Conservation (phyloP, 2,888 invertebrate genomes). For the Aproaerema taeniolella region DNA sequence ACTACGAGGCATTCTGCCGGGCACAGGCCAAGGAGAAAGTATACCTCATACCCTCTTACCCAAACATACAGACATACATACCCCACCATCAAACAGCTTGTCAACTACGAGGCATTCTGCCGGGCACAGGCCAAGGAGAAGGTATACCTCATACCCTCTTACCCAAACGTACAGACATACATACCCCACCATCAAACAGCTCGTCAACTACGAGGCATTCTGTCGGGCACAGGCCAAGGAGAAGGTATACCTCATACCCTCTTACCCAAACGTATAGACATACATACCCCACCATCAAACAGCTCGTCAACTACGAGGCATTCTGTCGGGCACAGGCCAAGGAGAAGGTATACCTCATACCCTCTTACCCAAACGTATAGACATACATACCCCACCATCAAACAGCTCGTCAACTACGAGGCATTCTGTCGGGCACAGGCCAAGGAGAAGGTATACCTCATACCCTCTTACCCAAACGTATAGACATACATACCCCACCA, state of each 20-base stretch:
- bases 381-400: slow-evolving; percentile 83
- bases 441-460: slow-evolving; percentile 93
- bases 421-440: slow-evolving; percentile 92
- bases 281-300: slow-evolving; percentile 82
- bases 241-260: too few relatives aligned
- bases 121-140: slow-evolving; percentile 92
- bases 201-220: slow-evolving; percentile 94
- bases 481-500: slow-evolving; percentile 81
- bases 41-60: too few relatives aligned
- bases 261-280: too few relatives aligned
- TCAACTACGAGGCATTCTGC: slow-evolving; percentile 96
- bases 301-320: slow-evolving; percentile 91
- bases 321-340: slow-evolving; percentile 93
- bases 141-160: too few relatives aligned
- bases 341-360: slow-evolving; percentile 91
- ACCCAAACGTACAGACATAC: too few relatives aligned
- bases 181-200: slow-evolving; percentile 81
- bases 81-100: slow-evolving; percentile 83
- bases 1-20: slow-evolving; percentile 96
- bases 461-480: too few relatives aligned
- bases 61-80: too few relatives aligned
- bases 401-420: slow-evolving; percentile 90
- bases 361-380: too few relatives aligned
- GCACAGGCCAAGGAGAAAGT: slow-evolving; percentile 92
- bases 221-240: slow-evolving; percentile 93